Percentiles rank a stretch among this genome's conserved stretches.
These are phyloP conservation scores for Gadopsis bispinosus DNA, from an alignment of 2,797 vertebrate species.

Conservation along the genomic window DNA sequence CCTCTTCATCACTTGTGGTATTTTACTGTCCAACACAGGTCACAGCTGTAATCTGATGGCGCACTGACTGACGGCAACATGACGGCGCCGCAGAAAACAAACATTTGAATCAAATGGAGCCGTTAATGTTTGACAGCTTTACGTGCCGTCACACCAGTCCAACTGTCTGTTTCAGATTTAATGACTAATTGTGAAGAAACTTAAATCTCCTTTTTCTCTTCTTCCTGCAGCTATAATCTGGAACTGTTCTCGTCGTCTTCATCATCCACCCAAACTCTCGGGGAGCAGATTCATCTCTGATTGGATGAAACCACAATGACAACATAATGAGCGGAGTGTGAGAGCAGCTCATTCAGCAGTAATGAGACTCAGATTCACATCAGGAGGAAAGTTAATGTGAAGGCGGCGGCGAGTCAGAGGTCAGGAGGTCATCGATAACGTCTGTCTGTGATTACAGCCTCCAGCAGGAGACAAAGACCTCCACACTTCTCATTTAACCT, in stretches of 20 bases:
- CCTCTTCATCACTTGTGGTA: no score
- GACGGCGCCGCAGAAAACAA: no score
- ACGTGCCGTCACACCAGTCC: no score
- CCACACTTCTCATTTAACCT: background rate
- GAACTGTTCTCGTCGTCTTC: background rate
- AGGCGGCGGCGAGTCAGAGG: background rate
- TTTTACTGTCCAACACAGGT: no score
- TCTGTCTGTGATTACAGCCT: background rate
- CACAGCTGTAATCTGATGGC: background rate
- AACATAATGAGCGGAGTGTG: slow-evolving; percentile 34
- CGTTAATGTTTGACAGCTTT: no score
- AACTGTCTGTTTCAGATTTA: background rate
- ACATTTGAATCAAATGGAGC: no score
- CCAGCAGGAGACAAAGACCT: slow-evolving; percentile 45
- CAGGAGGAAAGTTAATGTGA: background rate
- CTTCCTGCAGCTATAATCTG: slow-evolving; percentile 13
- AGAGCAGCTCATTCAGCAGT: slow-evolving; percentile 15
- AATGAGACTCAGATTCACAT: slow-evolving; percentile 37
- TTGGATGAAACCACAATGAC: slow-evolving; percentile 23
- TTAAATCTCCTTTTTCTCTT: background rate
- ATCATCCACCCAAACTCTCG: background rate
- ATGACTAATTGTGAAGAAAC: background rate
- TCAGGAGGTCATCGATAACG: slow-evolving; percentile 58
- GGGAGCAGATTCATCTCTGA: slow-evolving; percentile 15
- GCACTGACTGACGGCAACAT: no score